Evolutionary conservation across 2,113 vertebrate species (phyloP).

Genomic region (Cottus gobio): DNA sequence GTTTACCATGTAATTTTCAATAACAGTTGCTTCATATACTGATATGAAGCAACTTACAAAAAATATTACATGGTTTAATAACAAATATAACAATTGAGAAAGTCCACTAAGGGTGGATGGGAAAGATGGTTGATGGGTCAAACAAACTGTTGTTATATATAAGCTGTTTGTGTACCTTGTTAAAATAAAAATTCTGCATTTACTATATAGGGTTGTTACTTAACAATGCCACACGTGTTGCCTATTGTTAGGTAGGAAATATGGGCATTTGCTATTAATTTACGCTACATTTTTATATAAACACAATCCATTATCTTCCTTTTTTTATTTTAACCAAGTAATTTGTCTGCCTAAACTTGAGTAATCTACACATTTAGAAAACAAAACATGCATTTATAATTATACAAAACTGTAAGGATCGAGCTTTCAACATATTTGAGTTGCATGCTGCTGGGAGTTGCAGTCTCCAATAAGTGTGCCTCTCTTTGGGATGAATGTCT

Average conservation of each 20-base stretch:
- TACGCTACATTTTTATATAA: background rate
- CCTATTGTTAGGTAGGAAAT: background rate
- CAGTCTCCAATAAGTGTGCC: slow-evolving; percentile 33
- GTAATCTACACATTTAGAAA: background rate
- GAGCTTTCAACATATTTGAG: slow-evolving; percentile 1
- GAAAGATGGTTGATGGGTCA: background rate
- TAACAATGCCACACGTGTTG: too few relatives aligned
- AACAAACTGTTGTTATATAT: background rate
- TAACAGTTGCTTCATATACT: too few relatives aligned
- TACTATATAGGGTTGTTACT: background rate
- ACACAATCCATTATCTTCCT: background rate
- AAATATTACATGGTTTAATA: background rate
- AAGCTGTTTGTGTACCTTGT: too few relatives aligned
- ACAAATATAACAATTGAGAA: background rate
- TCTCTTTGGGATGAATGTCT: slow-evolving; percentile 65
- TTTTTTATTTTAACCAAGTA: background rate
- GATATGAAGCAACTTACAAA: background rate
- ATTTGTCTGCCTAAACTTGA: background rate
- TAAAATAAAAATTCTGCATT: background rate
- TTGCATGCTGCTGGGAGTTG: slow-evolving; percentile 22
- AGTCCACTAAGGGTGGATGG: background rate
- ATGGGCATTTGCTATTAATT: background rate
- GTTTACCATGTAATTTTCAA: too few relatives aligned
- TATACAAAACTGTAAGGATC: slow-evolving; percentile 6
- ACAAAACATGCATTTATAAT: slow-evolving; percentile 1